Conservation (phyloP, 2,888 invertebrate genomes). For the Chorisops tibialis region DNA sequence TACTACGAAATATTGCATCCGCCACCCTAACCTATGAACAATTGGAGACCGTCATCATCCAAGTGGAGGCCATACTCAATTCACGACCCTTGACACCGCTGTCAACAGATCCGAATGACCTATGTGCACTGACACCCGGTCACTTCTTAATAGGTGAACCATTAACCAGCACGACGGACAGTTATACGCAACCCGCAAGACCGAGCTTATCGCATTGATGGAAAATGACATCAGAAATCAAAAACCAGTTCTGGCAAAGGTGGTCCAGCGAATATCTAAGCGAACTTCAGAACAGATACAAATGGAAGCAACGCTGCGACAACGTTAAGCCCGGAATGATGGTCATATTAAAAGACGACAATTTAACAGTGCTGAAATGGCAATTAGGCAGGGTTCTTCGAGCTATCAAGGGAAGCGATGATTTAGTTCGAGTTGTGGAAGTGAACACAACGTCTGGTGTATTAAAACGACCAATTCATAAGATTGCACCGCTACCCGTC, state of each 20-base stretch:
- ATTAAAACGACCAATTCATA: no score
- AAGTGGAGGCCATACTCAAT: constrained; percentile 39
- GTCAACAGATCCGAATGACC: constrained; percentile 33
- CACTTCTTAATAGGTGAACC: constrained; percentile 26
- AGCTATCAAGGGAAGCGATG: no score
- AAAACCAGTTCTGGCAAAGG: no score
- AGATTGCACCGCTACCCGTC: no score
- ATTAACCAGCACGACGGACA: constrained; percentile 21
- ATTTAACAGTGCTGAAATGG: no score
- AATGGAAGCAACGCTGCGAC: no score
- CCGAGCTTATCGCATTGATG: not conserved
- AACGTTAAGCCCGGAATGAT: no score
- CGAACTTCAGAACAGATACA: constrained; percentile 15
- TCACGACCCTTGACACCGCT: constrained; percentile 37
- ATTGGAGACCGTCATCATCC: constrained; percentile 36
- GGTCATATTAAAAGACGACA: no score
- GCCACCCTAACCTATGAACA: constrained; percentile 37
- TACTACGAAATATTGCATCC: not conserved
- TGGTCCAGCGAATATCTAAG: no score
- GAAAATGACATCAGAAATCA: constrained; percentile 27
- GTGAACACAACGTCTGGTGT: no score
- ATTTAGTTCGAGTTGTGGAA: no score
- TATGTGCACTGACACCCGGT: constrained; percentile 30
- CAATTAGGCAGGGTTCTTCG: no score
- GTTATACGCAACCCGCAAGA: not conserved